Base-by-base conservation (phyloP, 1,140 invertebrate species). In the Pseudoatta argentina region DNA sequence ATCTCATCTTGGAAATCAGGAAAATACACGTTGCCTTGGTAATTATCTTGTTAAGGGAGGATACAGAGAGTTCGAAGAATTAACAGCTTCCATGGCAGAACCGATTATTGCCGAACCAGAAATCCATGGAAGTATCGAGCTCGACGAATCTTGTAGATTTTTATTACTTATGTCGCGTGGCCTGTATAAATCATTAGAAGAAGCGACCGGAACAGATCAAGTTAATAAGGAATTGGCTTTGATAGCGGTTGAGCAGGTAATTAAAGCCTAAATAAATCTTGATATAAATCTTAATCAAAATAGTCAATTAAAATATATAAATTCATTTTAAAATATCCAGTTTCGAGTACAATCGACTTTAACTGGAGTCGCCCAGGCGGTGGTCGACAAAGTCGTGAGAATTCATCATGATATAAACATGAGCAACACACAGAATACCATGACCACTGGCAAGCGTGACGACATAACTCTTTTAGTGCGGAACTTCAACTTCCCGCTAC, bases 21-120 rank as follows among this genome's bases (percentile, higher is more conserved):
- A 96, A 76, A 97, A 96, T 91, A 98, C 96, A 0, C 94, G 98
- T 55, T 98, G 98, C 91, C 95, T 99, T 27, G 98, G 98, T n/a
- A 98, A 99, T 95, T 98, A 98, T 92, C 95, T 97, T 85, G 97
- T 98, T 0, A 99, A 99, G 95, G 97, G 97, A 2, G 97, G 97
- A 5, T 98, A 98, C 90, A 97, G 97, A 93, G 98, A 98, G 82
- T 97, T 98, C 92, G 97, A 98, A 24, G 96, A 97, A 85, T 94
- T 98, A 78, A 95, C 96, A 44, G 91, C 94, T 61, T 98, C 98
- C 0, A 93, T 93, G 5, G 94, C 96, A 6, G 98, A 98, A 92
- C 98, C 98, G 3, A 97, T 99, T 7, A 97, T 98, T 51, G 96
- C 98, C 1, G 96, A 97, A 81, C 98, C 98, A 0, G 97, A 98